Evolutionary conservation across 92 coral and sea anemone genomes (phyloP).

Genomic region (Umimayanthus chanpuru): DNA sequence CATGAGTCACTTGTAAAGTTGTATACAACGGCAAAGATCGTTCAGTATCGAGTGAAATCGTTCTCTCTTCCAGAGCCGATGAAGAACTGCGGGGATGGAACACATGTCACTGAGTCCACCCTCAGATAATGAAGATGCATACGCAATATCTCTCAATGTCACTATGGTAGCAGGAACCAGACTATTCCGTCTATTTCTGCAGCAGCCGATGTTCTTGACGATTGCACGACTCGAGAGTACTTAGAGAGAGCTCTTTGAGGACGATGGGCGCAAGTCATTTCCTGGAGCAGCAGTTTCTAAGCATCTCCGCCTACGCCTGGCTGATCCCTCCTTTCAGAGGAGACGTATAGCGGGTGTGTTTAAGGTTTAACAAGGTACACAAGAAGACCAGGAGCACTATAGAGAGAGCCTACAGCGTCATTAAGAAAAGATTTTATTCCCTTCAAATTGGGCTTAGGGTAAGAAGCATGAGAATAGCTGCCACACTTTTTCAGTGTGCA

Average conservation of each 20-base stretch:
- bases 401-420: slow-evolving; percentile 45
- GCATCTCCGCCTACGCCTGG: slow-evolving; percentile 43
- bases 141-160: slow-evolving; percentile 45
- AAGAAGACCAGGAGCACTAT: slow-evolving; percentile 49
- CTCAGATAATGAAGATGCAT: slow-evolving; percentile 33
- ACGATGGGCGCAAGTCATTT: slow-evolving; percentile 49
- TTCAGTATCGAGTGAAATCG: no score
- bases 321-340: slow-evolving; percentile 54
- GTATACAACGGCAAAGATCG: no score
- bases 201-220: slow-evolving; percentile 37
- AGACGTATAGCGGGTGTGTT: slow-evolving; percentile 47
- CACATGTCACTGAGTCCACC: slow-evolving; percentile 33
- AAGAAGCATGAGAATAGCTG: slow-evolving; percentile 49
- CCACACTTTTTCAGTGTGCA: slow-evolving; percentile 52
- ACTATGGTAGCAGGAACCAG: slow-evolving; percentile 45
- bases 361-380: slow-evolving; percentile 44
- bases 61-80: no score
- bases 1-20: no score
- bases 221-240: slow-evolving; percentile 55
- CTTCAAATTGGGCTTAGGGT: slow-evolving; percentile 32
- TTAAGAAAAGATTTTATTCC: slow-evolving; percentile 44
- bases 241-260: slow-evolving; percentile 46
- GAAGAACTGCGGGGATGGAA: no score
- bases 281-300: slow-evolving; percentile 44
- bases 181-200: slow-evolving; percentile 37